Percentiles rank a stretch among this genome's conserved stretches.
Evolutionary conservation across 2,888 invertebrate genomes (phyloP).

Genomic region (Drosophila silvestris): DNA sequence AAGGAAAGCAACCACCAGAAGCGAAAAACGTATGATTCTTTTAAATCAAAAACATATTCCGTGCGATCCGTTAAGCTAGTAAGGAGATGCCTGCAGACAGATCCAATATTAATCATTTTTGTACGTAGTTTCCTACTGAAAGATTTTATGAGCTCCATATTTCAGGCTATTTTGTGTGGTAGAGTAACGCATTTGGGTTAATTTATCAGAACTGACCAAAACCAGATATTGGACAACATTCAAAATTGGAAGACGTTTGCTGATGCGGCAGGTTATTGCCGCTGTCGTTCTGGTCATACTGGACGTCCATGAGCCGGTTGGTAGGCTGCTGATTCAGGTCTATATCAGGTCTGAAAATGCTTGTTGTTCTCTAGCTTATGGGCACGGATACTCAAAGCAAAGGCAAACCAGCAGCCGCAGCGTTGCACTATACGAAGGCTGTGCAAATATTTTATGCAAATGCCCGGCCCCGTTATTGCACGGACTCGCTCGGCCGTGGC

Average conservation of each 20-base stretch:
- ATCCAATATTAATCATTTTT: not conserved
- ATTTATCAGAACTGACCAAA: slow-evolving; percentile 70
- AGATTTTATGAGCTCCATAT: not conserved
- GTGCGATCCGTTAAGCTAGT: not conserved
- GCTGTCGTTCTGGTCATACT: not conserved
- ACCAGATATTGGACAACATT: slow-evolving; percentile 57
- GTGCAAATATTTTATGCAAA: slow-evolving; percentile 84
- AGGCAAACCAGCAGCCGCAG: slow-evolving; percentile 57
- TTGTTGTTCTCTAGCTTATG: slow-evolving; percentile 79
- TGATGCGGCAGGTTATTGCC: slow-evolving; percentile 71
- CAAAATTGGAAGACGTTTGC: slow-evolving; percentile 71
- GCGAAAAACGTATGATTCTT: not conserved
- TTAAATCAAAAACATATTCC: not conserved
- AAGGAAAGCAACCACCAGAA: not conserved
- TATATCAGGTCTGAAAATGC: slow-evolving; percentile 65
- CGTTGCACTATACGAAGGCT: slow-evolving; percentile 78
- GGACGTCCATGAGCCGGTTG: slow-evolving; percentile 1
- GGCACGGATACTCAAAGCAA: slow-evolving; percentile 70
- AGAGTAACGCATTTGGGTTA: slow-evolving; percentile 49
- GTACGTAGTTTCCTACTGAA: not conserved
- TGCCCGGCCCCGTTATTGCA: slow-evolving; percentile 74
- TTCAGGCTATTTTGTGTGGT: not conserved
- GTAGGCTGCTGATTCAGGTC: slow-evolving; percentile 67
- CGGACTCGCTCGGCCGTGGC: slow-evolving; percentile 68
- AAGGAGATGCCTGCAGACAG: not conserved